phyloP scores from a whole-genome alignment of 2,888 invertebrate genomes.

The Ectobius pallidus region DNA sequence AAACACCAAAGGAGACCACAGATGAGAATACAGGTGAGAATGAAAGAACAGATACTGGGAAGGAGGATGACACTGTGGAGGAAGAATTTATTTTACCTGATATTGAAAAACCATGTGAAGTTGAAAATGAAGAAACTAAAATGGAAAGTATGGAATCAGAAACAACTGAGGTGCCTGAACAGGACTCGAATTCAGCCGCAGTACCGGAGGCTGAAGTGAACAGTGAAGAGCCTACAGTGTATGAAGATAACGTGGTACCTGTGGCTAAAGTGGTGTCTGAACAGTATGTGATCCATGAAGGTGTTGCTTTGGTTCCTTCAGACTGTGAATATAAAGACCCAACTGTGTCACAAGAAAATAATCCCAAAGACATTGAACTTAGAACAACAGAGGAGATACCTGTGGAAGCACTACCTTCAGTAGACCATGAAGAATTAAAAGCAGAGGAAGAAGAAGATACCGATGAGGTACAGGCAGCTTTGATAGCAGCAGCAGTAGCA shows the following conservation, averaged over 20 bases:
- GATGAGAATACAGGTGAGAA: neutral
- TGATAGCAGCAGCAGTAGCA: conserved; percentile 51
- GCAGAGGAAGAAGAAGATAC: conserved; percentile 42
- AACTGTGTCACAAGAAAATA: neutral
- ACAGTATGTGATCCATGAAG: conserved; percentile 36
- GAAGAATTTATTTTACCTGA: neutral
- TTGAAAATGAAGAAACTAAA: neutral
- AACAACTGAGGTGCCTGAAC: neutral
- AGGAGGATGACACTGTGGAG: neutral
- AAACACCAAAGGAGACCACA: neutral
- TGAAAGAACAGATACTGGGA: neutral
- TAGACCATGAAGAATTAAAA: neutral
- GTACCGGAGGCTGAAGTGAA: neutral
- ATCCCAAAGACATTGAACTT: neutral
- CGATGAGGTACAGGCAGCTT: conserved; percentile 48
- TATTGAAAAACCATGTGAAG: neutral
- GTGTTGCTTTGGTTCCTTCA: conserved; percentile 29
- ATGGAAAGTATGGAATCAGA: too few species aligned
- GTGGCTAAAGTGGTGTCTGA: conserved; percentile 33
- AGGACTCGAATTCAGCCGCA: neutral
- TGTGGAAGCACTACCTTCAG: neutral
- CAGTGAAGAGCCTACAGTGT: too few species aligned
- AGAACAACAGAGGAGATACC: neutral
- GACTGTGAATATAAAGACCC: conserved; percentile 8
- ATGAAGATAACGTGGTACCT: conserved; percentile 25